A percentile compares a stretch with the other conserved stretches of the same genome.
Conservation (phyloP, 2,888 invertebrate species). For the Baccha elongata region DNA sequence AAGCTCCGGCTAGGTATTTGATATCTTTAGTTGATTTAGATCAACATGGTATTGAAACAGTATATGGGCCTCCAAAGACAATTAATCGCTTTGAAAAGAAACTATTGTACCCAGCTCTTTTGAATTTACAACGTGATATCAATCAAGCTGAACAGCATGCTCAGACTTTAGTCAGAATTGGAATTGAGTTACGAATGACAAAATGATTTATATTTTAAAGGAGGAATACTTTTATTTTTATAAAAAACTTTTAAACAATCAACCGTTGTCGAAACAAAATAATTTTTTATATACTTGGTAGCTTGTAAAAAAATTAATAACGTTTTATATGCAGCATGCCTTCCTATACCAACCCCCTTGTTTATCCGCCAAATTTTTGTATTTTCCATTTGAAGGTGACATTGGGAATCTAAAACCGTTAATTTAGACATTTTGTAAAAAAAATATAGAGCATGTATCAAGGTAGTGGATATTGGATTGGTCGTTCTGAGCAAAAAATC, state of each 20-base stretch:
- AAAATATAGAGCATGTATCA: no score
- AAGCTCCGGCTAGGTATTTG: constrained; percentile 68
- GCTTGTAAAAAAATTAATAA: no score
- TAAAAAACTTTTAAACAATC: constrained; percentile 5
- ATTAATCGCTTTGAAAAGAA: constrained; percentile 70
- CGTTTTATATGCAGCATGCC: no score
- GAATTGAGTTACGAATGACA: constrained; percentile 38
- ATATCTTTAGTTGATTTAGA: constrained; percentile 70
- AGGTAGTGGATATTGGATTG: no score
- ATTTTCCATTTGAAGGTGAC: no score
- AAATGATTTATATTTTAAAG: constrained; percentile 7
- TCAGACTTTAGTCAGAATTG: constrained; percentile 28
- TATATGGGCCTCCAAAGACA: constrained; percentile 67
- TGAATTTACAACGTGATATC: constrained; percentile 71
- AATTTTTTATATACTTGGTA: no score
- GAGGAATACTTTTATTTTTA: neutral
- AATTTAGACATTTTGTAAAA: no score
- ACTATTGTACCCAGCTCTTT: constrained; percentile 60
- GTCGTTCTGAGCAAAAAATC: no score
- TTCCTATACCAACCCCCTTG: no score
- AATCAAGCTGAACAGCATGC: constrained; percentile 64
- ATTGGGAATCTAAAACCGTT: no score
- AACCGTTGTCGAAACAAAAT: no score
- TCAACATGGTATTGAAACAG: constrained; percentile 67
- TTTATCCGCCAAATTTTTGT: no score